These are phyloP conservation scores for Conus betulinus DNA, from an alignment of 1,140 invertebrate genomes.

Conservation along the genomic window DNA sequence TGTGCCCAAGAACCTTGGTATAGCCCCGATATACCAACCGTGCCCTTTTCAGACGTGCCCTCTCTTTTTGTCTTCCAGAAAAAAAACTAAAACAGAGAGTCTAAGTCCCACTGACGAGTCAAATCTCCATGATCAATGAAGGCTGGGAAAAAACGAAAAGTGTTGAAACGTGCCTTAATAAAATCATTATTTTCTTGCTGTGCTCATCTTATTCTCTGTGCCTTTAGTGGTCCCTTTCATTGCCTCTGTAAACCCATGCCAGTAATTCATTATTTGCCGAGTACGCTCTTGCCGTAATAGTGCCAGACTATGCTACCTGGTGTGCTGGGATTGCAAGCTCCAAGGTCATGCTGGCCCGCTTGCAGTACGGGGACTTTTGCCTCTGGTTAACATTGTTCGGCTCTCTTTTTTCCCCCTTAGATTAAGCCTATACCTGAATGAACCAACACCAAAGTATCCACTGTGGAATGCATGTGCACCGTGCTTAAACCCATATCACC, in stretches of 20 bases:
- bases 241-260: not conserved
- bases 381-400: too few relatives aligned
- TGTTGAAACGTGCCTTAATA: too few relatives aligned
- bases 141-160: too few relatives aligned
- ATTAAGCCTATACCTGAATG: not conserved
- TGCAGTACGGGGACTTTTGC: too few relatives aligned
- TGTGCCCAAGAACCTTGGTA: slow-evolving; percentile 94
- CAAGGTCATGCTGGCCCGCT: not conserved
- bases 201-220: too few relatives aligned
- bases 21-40: slow-evolving; percentile 88
- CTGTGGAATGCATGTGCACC: not conserved
- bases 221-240: not conserved
- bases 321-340: not conserved
- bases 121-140: too few relatives aligned
- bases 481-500: not conserved
- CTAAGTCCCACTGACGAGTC: too few relatives aligned
- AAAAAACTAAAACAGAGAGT: too few relatives aligned
- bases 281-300: not conserved
- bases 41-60: slow-evolving; percentile 77
- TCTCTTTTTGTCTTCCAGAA: not conserved
- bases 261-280: not conserved
- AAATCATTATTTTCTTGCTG: too few relatives aligned
- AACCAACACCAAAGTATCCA: not conserved
- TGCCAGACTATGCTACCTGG: too few relatives aligned
- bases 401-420: not conserved